phyloP scores from a whole-genome alignment of 2,888 invertebrate species.

The Drosophila limbata region DNA sequence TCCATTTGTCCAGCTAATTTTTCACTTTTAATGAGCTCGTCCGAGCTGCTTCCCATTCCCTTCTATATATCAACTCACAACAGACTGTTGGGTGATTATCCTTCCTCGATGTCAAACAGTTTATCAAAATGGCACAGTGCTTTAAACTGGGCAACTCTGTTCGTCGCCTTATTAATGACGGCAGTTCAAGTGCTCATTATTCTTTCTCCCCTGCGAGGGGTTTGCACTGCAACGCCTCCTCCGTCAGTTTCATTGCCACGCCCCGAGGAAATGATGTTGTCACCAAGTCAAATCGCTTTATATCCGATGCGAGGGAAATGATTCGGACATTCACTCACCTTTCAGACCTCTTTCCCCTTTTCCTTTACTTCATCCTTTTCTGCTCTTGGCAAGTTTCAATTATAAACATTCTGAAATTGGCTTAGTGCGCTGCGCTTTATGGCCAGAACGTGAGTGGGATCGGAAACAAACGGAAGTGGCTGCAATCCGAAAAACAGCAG shows the following conservation, averaged over 20 bases:
- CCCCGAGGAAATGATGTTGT: constrained; percentile 68
- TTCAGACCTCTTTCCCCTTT: constrained; percentile 13
- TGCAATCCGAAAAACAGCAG: constrained; percentile 25
- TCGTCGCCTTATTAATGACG: constrained; percentile 50
- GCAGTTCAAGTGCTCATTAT: constrained; percentile 51
- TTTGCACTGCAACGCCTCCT: constrained; percentile 23
- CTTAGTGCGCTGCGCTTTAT: constrained; percentile 58
- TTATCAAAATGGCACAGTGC: constrained; percentile 31
- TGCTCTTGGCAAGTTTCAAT: constrained; percentile 53
- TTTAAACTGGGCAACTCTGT: constrained; percentile 33
- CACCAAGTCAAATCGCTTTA: constrained; percentile 69
- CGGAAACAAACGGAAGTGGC: constrained; percentile 47
- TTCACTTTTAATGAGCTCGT: constrained; percentile 47
- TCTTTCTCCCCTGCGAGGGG: constrained; percentile 18
- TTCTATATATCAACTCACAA: background rate
- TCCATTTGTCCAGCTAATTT: constrained; percentile 32
- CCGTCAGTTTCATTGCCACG: background rate
- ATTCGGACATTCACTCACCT: constrained; percentile 39
- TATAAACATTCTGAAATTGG: constrained; percentile 68
- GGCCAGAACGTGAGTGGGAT: constrained; percentile 57
- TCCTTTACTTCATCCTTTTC: background rate
- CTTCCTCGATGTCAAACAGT: constrained; percentile 18
- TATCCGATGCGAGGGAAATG: constrained; percentile 58
- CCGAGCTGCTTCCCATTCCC: background rate
- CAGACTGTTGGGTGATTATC: constrained; percentile 14